These are phyloP conservation scores for Baryphthengus martii DNA, from an alignment of 2,113 vertebrate species.

Conservation along the genomic window DNA sequence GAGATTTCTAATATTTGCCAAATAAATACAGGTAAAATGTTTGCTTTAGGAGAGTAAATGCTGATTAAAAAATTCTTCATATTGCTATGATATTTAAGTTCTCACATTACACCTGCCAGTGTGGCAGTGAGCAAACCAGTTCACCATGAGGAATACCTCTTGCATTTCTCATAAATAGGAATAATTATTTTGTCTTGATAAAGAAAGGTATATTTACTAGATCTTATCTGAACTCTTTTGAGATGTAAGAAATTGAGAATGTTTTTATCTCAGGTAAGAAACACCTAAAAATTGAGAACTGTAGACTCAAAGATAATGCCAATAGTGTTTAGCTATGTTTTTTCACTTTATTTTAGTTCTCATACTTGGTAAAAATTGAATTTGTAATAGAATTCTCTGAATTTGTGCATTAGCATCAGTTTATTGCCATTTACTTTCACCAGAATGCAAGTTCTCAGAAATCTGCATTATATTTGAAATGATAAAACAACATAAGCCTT, in stretches of 20 bases:
- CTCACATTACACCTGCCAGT: neutral
- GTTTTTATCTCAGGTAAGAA: neutral
- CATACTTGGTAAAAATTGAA: neutral
- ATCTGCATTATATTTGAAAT: neutral
- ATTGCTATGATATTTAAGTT: neutral
- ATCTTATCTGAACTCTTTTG: neutral
- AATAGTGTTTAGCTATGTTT: neutral
- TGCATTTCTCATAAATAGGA: neutral
- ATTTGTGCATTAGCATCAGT: neutral
- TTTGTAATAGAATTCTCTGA: neutral
- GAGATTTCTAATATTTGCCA: neutral
- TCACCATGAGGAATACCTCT: neutral
- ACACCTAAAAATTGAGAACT: neutral
- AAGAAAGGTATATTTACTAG: neutral
- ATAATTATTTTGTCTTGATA: neutral
- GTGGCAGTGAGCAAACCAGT: neutral
- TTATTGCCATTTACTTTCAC: neutral
- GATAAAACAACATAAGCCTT: neutral
- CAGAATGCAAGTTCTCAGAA: neutral
- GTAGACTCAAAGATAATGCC: neutral
- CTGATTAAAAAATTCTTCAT: neutral
- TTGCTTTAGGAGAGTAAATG: neutral
- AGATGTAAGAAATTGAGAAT: neutral
- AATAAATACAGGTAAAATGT: neutral
- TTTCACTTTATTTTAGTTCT: neutral